These are phyloP conservation scores for Alitta virens DNA, from an alignment of 2,888 invertebrate species.

Conservation along the genomic window DNA sequence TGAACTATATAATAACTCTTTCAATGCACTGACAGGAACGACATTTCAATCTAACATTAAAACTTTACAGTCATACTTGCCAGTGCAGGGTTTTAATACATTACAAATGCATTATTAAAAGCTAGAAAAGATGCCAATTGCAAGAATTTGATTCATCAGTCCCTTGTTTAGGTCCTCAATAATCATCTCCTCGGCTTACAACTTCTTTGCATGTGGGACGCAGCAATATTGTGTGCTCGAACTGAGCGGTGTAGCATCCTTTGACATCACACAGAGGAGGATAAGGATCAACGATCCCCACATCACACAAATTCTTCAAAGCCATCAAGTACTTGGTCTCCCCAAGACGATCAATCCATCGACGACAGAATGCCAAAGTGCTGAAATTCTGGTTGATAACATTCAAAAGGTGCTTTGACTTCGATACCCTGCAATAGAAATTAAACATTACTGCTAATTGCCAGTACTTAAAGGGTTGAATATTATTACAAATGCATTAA, in stretches of 20 bases:
- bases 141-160: too few relatives aligned
- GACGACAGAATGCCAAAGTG: constrained; percentile 96
- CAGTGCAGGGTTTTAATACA: too few relatives aligned
- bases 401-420: constrained; percentile 87
- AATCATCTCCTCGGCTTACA: constrained; percentile 93
- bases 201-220: constrained; percentile 98
- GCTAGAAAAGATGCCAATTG: too few relatives aligned
- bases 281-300: constrained; percentile 95
- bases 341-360: constrained; percentile 96
- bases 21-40: too few relatives aligned
- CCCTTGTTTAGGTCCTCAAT: too few relatives aligned
- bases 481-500: too few relatives aligned
- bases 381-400: constrained; percentile 95
- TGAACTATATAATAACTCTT: too few relatives aligned
- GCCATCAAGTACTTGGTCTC: constrained; percentile 98
- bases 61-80: too few relatives aligned
- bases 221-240: constrained; percentile 95
- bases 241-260: constrained; percentile 98
- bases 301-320: constrained; percentile 95
- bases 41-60: too few relatives aligned
- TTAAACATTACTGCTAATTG: too few relatives aligned
- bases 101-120: too few relatives aligned
- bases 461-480: too few relatives aligned
- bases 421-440: constrained; percentile 71
- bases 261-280: constrained; percentile 96